Evolutionary conservation across 2,888 invertebrate species (phyloP), one percentile per base, ranked within the genome.

Genomic region (Drosophila melanocephala): DNA sequence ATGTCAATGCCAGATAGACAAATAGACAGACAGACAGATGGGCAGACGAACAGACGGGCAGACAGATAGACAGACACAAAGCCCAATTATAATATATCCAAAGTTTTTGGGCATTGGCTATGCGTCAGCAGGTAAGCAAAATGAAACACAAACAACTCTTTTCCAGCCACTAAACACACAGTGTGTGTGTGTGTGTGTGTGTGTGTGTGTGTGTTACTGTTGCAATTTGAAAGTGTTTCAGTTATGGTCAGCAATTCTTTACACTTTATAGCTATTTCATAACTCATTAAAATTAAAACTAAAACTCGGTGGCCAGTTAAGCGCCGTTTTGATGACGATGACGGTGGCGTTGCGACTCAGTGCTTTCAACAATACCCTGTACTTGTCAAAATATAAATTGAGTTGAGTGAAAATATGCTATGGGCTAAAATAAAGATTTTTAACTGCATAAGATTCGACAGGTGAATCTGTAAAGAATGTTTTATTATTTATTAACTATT

Each of bases 1-100:
- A 77, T 77, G 81, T 73, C 81, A 80, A 81, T 80, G 80, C 65
- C 80, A 79, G 33, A 57, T 22, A 44, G 32, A 72, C 37, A 52
- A 44, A 37, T 19, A 22, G 47, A 22, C 30, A 32, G 26, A 37
- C 22, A 61, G n/a, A 37, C 22, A 44, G 59, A 22, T 19, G 12
- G 30, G 14, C 28, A 63, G 30, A 39, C 47, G 35, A 35, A n/a
- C 42, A 42, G n/a, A n/a, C 28, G 3, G 19, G 22, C 26, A 62
- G 19, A 39, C 35, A 32, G 37, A 30, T 28, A 28, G 30, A 35
- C 19, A 57, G 28, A 51, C 26, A 42, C 61, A 60, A 28, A 65
- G 32, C 55, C 44, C 53, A 79, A 79, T 79, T 79, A 79, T 72
- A 55, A 53, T 69, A 51, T 53, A 68, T 39, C n/a, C n/a, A 58